Conservation (phyloP, 2,797 vertebrate genomes). For the Synaphobranchus kaupii region DNA sequence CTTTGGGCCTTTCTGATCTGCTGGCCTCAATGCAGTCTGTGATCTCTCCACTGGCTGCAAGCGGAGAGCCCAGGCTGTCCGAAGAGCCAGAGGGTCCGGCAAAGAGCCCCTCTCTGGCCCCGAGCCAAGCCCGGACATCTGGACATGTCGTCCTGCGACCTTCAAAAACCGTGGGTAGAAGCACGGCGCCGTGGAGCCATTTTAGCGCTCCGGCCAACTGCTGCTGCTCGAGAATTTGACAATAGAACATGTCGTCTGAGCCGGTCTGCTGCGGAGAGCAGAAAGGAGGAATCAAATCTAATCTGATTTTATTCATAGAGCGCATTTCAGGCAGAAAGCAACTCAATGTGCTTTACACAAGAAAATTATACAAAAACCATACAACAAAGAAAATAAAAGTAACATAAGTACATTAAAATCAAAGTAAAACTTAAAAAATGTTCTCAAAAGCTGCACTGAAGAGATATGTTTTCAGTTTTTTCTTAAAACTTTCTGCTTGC, state of each 20-base stretch:
- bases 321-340: too few species aligned
- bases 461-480: too few species aligned
- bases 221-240: neutral
- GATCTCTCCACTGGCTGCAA: neutral
- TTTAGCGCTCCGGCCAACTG: neutral
- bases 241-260: neutral
- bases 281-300: too few species aligned
- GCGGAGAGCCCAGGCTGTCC: neutral
- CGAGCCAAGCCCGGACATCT: neutral
- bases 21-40: neutral
- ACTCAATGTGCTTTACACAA: too few species aligned
- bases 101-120: neutral
- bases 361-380: too few species aligned
- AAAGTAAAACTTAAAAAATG: too few species aligned
- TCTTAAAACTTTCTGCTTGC: too few species aligned
- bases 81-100: neutral
- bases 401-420: too few species aligned
- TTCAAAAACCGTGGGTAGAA: neutral
- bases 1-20: neutral
- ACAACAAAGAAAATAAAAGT: too few species aligned
- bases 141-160: neutral
- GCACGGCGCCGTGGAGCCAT: neutral
- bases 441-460: too few species aligned
- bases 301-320: too few species aligned
- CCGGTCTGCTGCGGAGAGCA: neutral